These are phyloP conservation scores for Rhegmatorhina hoffmannsi DNA, from an alignment of 2,113 vertebrate genomes.

Conservation along the genomic window DNA sequence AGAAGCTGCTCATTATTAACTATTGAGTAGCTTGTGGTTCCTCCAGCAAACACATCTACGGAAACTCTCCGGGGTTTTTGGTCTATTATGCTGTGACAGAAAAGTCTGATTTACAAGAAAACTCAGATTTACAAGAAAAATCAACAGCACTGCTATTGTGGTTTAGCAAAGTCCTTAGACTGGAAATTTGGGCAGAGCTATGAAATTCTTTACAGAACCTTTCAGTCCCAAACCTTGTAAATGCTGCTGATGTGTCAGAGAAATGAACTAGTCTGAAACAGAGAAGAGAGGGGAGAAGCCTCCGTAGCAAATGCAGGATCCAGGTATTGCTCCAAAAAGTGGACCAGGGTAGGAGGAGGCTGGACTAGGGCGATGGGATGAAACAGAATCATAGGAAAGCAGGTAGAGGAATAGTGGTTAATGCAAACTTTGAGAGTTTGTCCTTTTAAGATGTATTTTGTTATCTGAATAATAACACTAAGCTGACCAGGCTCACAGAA, in stretches of 20 bases:
- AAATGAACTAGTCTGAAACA: accelerated
- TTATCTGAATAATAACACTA: not conserved
- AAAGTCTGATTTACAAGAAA: not conserved
- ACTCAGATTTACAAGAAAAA: conserved; percentile 19
- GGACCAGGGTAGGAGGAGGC: not conserved
- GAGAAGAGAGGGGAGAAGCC: not conserved
- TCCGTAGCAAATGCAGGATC: not conserved
- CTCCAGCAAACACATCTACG: not conserved
- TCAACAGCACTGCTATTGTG: not conserved
- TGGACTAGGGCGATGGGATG: not conserved
- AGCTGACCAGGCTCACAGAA: not conserved
- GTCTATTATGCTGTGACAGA: not conserved
- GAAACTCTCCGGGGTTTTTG: not conserved
- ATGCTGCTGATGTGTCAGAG: not conserved
- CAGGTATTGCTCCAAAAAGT: not conserved
- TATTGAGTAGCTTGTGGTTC: conserved; percentile 7
- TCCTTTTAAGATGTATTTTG: not conserved
- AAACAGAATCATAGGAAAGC: not conserved
- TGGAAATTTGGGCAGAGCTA: not conserved
- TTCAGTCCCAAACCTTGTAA: not conserved
- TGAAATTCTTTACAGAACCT: not conserved
- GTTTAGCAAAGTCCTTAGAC: not conserved
- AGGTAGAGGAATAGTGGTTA: not conserved
- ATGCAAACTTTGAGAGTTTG: not conserved
- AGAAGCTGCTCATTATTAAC: conserved; percentile 53